These are phyloP conservation scores for Camponotus vicinus DNA, from an alignment of 1,140 invertebrate genomes.

Conservation along the genomic window DNA sequence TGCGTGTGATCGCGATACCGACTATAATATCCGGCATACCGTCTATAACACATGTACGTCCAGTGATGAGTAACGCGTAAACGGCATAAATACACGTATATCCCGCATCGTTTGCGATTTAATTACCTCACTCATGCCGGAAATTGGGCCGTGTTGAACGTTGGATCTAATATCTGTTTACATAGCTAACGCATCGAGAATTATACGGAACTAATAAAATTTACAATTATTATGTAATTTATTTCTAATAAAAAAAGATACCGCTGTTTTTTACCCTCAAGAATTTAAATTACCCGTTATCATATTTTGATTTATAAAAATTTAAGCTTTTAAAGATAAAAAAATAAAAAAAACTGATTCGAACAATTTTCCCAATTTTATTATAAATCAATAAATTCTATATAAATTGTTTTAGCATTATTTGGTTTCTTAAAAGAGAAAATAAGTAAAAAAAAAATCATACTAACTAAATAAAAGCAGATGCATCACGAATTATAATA, in stretches of 20 bases:
- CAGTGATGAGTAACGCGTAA: constrained; percentile 32
- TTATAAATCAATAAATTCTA: background rate
- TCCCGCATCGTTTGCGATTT: constrained; percentile 35
- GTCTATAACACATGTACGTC: constrained; percentile 21
- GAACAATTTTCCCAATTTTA: background rate
- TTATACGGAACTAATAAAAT: background rate
- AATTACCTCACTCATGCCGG: constrained; percentile 22
- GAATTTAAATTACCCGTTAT: background rate
- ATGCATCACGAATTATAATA: background rate
- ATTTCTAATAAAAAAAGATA: background rate
- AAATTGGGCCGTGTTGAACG: constrained; percentile 32
- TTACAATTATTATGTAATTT: background rate
- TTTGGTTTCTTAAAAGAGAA: constrained; percentile 7
- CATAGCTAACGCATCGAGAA: background rate
- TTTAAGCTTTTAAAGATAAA: background rate
- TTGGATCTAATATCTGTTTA: constrained; percentile 6
- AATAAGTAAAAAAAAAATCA: background rate
- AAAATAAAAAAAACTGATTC: background rate
- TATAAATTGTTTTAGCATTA: background rate
- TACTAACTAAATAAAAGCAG: background rate
- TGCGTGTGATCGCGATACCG: background rate
- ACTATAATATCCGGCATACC: constrained; percentile 41
- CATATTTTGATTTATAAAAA: background rate
- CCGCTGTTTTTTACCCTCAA: background rate
- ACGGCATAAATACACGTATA: constrained; percentile 17